Percentiles rank a stretch among this genome's conserved stretches.
Conservation (phyloP, 2,888 invertebrate genomes). For the Lochmaea capreae region DNA sequence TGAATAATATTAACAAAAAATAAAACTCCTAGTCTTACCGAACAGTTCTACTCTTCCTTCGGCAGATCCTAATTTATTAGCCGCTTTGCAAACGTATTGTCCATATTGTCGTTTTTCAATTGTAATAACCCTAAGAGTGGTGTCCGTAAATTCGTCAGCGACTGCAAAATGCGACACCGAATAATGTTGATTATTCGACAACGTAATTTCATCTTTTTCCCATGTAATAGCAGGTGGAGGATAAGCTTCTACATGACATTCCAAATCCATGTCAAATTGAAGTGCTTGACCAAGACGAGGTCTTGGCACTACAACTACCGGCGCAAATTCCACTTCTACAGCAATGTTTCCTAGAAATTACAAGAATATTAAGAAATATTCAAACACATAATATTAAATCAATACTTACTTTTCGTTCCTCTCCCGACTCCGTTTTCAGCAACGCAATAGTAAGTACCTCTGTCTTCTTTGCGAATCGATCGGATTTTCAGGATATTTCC, state of each 20-base stretch:
- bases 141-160: slow-evolving; percentile 92
- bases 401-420: slow-evolving; percentile 74
- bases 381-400: background rate
- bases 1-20: no score
- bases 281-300: slow-evolving; percentile 88
- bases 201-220: slow-evolving; percentile 84
- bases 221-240: slow-evolving; percentile 93
- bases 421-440: slow-evolving; percentile 91
- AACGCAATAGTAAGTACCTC: slow-evolving; percentile 94
- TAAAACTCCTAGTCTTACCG: slow-evolving; percentile 69
- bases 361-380: slow-evolving; percentile 4
- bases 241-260: slow-evolving; percentile 94
- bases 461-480: slow-evolving; percentile 85
- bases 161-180: slow-evolving; percentile 91
- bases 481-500: slow-evolving; percentile 85
- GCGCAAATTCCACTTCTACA: slow-evolving; percentile 90
- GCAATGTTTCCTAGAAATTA: slow-evolving; percentile 75
- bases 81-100: slow-evolving; percentile 86
- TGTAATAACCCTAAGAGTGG: slow-evolving; percentile 84
- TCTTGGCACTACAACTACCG: slow-evolving; percentile 85
- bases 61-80: slow-evolving; percentile 87
- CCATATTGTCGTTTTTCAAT: slow-evolving; percentile 93
- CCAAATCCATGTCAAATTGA: slow-evolving; percentile 94
- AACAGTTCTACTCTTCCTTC: slow-evolving; percentile 85
- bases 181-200: slow-evolving; percentile 92